Evolutionary conservation across 1,140 invertebrate genomes (phyloP), one percentile per base, ranked within the genome.

Genomic region (Piezodorus guildinii): DNA sequence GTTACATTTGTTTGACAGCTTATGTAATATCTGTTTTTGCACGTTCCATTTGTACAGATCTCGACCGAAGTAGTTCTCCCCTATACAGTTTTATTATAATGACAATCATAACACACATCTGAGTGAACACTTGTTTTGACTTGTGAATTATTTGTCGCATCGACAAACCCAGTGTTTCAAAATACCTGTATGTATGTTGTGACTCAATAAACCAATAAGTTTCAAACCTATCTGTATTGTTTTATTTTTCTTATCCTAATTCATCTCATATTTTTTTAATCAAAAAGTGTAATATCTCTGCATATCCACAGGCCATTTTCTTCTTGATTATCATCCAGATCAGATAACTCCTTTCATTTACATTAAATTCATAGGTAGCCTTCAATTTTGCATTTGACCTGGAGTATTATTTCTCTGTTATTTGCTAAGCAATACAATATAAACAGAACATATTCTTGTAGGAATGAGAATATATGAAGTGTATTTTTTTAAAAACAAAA

Each of bases 31-130:
- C 52, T 56, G 52, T 56, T 56, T 56, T 56, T 16, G 23, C 17
- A 39, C 19, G 19, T 45, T 27, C 49, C 16, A 27, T 64, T 64
- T 63, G 61, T 66, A 66, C 62, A 66, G 52, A 63, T 63, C 63
- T 67, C 30, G 52, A 67, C 59, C 49, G 39, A 43, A 63, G 52
- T 17, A 45, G 52, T 15, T 25, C 17, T 54, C 17, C 15, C 17
- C 21, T 59, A n/a, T n/a, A 54, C 27, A 4, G 6, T 54, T 56
- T 25, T 34, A 17, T 62, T 43, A 21, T 17, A 17, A 19, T n/a
- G 61, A 45, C 61, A 62, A 62, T 62, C 61, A 62, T 52, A 51
- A 21, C n/a, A 19, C 30, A 60, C 16, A 25, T 60, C 9, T 30
- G 21, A 17, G 25, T 34, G 62, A 52, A 62, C 62, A 62, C 30